Conservation (phyloP, 2,797 vertebrate genomes). For the Rhodeus uyekii region DNA sequence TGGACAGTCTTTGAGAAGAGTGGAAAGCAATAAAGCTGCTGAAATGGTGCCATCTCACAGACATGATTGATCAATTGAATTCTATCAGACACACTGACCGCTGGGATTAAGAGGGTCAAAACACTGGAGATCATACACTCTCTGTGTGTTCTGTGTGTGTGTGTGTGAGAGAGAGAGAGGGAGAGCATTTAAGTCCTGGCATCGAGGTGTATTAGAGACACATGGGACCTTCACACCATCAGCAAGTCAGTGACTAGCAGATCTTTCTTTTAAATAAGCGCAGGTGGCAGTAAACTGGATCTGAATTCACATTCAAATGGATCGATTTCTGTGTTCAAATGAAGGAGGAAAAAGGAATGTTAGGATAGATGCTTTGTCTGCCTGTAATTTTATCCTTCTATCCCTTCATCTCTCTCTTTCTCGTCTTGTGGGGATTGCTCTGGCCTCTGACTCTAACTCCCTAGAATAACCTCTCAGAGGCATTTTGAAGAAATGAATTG, state of each 20-base stretch:
- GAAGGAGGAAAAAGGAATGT: slow-evolving; percentile 24
- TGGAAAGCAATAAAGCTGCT: slow-evolving; percentile 98
- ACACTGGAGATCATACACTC: slow-evolving; percentile 95
- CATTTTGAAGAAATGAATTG: slow-evolving; percentile 84
- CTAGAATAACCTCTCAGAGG: slow-evolving; percentile 88
- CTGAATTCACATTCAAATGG: slow-evolving; percentile 50
- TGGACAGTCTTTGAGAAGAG: slow-evolving; percentile 85
- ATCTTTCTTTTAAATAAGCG: slow-evolving; percentile 25
- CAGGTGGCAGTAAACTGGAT: slow-evolving; percentile 21
- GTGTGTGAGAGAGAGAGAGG: slow-evolving; percentile 37
- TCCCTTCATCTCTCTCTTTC: slow-evolving; percentile 27
- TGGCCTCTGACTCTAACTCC: slow-evolving; percentile 63
- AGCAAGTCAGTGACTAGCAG: neutral
- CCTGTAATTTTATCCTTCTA: slow-evolving; percentile 62
- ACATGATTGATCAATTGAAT: slow-evolving; percentile 99
- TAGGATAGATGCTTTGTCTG: slow-evolving; percentile 71
- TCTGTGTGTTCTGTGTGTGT: slow-evolving; percentile 53
- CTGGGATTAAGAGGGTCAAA: slow-evolving; percentile 99
- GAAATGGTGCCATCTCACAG: slow-evolving; percentile 99
- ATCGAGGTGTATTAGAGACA: slow-evolving; percentile 42
- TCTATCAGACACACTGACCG: slow-evolving; percentile 98
- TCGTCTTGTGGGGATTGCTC: slow-evolving; percentile 54
- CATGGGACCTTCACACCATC: neutral
- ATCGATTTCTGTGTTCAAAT: slow-evolving; percentile 38
- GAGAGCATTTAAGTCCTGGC: slow-evolving; percentile 19